Percentiles rank a stretch among this genome's conserved stretches.
These are phyloP conservation scores for Xenentodon cancila DNA, from an alignment of 2,797 vertebrate species.

Conservation along the genomic window DNA sequence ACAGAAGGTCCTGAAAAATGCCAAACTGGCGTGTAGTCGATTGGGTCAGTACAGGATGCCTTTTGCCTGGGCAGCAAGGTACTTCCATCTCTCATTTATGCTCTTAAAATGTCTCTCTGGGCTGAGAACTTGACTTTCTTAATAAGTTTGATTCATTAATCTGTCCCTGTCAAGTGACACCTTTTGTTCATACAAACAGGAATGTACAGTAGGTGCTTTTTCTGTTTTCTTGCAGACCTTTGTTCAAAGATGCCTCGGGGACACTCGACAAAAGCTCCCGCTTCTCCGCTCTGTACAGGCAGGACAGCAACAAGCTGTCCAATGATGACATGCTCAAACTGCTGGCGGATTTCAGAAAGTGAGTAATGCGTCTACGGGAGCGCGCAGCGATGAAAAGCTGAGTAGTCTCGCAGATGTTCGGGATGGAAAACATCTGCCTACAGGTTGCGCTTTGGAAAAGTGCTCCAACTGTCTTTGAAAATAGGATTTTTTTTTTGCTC, in stretches of 20 bases:
- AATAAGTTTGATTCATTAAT: not conserved
- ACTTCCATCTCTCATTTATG: constrained; percentile 32
- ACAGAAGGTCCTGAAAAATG: constrained; percentile 98
- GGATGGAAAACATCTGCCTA: constrained; percentile 40
- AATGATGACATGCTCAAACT: constrained; percentile 98
- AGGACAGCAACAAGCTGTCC: constrained; percentile 96
- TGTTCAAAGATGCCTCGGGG: constrained; percentile 95
- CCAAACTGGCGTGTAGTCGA: constrained; percentile 93
- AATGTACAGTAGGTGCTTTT: not conserved
- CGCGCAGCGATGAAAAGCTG: constrained; percentile 11
- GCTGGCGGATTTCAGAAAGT: constrained; percentile 97
- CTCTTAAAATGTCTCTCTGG: not conserved
- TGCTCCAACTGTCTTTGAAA: constrained; percentile 27
- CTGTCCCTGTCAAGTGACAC: not conserved
- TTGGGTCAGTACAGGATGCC: constrained; percentile 97
- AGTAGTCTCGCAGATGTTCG: constrained; percentile 40
- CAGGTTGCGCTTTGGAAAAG: constrained; percentile 46
- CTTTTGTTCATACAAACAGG: not conserved
- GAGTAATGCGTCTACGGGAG: constrained; percentile 82
- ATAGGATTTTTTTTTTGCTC: constrained; percentile 33
- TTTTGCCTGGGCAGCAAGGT: constrained; percentile 99
- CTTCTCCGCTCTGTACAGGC: constrained; percentile 94
- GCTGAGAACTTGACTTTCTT: too few relatives aligned
- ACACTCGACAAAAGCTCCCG: constrained; percentile 92
- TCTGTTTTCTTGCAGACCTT: constrained; percentile 76